Conservation (phyloP, 2,888 invertebrate species). For the Clivina fossor region DNA sequence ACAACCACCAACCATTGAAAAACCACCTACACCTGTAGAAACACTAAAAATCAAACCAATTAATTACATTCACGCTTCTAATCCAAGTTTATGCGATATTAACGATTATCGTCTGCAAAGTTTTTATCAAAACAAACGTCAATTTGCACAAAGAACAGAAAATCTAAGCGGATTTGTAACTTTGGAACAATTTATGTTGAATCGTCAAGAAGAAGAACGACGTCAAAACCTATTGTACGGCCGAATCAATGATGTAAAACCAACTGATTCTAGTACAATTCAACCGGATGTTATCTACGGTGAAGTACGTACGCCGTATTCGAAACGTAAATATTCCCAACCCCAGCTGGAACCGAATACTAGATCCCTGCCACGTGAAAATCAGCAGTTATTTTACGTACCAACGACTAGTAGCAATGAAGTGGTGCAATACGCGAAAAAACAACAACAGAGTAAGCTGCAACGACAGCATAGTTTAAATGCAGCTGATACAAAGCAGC, state of each 20-base stretch:
- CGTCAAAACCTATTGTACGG: conserved; percentile 52
- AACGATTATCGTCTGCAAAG: conserved; percentile 50
- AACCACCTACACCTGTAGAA: conserved; percentile 28
- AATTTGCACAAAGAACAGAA: conserved; percentile 55
- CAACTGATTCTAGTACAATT: conserved; percentile 50
- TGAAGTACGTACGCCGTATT: conserved; percentile 43
- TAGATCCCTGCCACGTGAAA: conserved; percentile 48
- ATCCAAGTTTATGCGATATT: conserved; percentile 69
- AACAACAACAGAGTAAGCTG: conserved; percentile 45
- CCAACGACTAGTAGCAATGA: conserved; percentile 44
- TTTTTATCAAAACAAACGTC: conserved; percentile 50
- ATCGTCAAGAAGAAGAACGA: conserved; percentile 72
- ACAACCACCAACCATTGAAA: conserved; percentile 31
- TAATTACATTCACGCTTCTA: conserved; percentile 70
- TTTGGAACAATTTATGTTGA: conserved; percentile 76
- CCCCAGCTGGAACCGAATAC: conserved; percentile 39
- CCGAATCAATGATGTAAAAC: conserved; percentile 44
- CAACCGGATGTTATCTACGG: conserved; percentile 63
- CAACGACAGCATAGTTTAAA: conserved; percentile 49
- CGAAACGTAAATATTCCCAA: conserved; percentile 32
- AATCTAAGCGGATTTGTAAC: conserved; percentile 71
- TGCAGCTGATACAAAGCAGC: conserved; percentile 45
- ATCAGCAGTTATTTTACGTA: conserved; percentile 9
- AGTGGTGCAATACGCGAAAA: conserved; percentile 51
- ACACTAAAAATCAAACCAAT: conserved; percentile 54